A percentile compares a stretch with the other conserved stretches of the same genome.
Evolutionary conservation across 2,797 vertebrate genomes (phyloP).

Genomic region (Clarias fuscus): DNA sequence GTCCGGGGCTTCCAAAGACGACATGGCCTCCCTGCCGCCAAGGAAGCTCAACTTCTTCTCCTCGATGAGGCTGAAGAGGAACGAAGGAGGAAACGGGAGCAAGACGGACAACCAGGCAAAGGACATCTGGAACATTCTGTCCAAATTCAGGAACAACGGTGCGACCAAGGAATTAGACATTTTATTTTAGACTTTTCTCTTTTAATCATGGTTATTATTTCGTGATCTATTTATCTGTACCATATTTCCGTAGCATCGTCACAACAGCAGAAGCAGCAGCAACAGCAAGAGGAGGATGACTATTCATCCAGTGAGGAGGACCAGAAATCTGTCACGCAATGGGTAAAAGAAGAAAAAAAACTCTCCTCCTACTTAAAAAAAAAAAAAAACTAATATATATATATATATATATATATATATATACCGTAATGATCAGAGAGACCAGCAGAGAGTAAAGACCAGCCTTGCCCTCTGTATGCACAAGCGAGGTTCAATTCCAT

Average conservation of each 20-base stretch:
- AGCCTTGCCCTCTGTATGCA: not conserved
- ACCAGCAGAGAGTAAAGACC: not conserved
- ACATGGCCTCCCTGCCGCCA: slow-evolving; percentile 57
- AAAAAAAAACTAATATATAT: no score
- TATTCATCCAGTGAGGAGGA: slow-evolving; percentile 79
- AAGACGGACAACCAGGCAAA: slow-evolving; percentile 51
- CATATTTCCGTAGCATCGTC: slow-evolving; percentile 59
- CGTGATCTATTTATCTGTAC: not conserved
- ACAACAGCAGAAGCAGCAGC: slow-evolving; percentile 50
- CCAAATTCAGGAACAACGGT: slow-evolving; percentile 73
- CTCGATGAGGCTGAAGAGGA: slow-evolving; percentile 71
- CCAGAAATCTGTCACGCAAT: slow-evolving; percentile 55
- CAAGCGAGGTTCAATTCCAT: not conserved
- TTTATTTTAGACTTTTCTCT: not conserved
- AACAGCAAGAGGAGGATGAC: slow-evolving; percentile 45
- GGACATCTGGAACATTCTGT: slow-evolving; percentile 73
- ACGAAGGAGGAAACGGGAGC: slow-evolving; percentile 48
- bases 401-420: no score
- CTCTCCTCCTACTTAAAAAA: not conserved
- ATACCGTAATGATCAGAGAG: not conserved
- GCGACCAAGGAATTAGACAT: not conserved
- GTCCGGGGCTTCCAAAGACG: slow-evolving; percentile 57
- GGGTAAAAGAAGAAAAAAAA: slow-evolving; percentile 67
- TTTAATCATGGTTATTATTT: not conserved
- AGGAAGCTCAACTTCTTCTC: slow-evolving; percentile 74